A percentile compares a stretch with the other conserved stretches of the same genome.
Conservation (phyloP, 2,113 vertebrate genomes). For the Nothobranchius furzeri region DNA sequence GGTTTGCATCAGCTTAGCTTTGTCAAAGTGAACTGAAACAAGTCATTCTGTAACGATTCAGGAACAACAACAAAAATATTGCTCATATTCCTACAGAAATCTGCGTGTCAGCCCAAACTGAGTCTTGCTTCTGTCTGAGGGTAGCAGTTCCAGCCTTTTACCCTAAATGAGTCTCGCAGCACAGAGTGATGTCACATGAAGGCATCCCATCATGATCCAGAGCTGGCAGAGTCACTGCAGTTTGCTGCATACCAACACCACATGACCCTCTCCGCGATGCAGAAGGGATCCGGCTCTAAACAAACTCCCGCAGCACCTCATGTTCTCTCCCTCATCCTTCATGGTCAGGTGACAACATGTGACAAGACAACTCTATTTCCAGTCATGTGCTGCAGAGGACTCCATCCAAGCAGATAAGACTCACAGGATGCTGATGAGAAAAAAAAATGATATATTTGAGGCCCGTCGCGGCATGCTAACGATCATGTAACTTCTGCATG, state of each 20-base stretch:
- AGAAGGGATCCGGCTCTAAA: conserved; percentile 15
- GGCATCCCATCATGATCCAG: conserved; percentile 31
- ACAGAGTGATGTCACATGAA: conserved; percentile 54
- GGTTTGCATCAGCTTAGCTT: not conserved
- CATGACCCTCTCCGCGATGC: conserved; percentile 42
- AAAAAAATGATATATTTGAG: conserved; percentile 4
- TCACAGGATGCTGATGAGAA: conserved; percentile 9
- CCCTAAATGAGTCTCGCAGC: conserved; percentile 22
- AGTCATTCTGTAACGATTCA: not conserved
- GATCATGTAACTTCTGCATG: not conserved
- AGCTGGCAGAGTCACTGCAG: conserved; percentile 3
- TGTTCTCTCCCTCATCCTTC: conserved; percentile 30
- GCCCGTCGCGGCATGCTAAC: conserved; percentile 26
- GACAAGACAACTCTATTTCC: conserved; percentile 12
- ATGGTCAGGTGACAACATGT: conserved; percentile 46
- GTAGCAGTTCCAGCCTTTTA: conserved; percentile 35
- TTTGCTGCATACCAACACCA: conserved; percentile 56
- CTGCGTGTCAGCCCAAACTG: not conserved
- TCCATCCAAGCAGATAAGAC: not conserved
- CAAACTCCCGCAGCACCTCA: conserved; percentile 5
- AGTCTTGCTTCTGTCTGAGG: conserved; percentile 1
- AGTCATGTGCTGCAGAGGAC: conserved; percentile 17
- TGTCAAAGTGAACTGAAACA: too few relatives aligned
- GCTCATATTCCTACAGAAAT: not conserved
- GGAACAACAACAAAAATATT: not conserved